Percentiles rank a stretch among this genome's conserved stretches.
These are phyloP conservation scores for Nomada ruficornis DNA, from an alignment of 2,888 invertebrate genomes.

Conservation along the genomic window DNA sequence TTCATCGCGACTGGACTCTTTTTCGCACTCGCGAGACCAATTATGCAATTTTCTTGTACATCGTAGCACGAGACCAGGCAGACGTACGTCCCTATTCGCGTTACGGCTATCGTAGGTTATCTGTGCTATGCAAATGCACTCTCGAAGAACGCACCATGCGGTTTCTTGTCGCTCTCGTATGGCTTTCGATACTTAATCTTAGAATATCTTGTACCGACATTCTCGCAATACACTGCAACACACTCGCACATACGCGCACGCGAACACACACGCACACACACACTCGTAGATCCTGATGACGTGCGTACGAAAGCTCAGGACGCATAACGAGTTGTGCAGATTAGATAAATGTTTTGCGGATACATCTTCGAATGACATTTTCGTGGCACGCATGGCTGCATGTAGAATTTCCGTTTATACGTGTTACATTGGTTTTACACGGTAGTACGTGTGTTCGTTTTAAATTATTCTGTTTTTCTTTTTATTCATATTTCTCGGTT, in stretches of 20 bases:
- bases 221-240: conserved; percentile 21
- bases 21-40: neutral
- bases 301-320: conserved; percentile 4
- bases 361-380: conserved; percentile 37
- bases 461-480: conserved; percentile 7
- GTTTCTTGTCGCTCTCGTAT: conserved; percentile 54
- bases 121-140: conserved; percentile 21
- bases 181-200: conserved; percentile 66
- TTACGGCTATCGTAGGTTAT: conserved; percentile 15
- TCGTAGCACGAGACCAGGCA: neutral
- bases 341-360: conserved; percentile 30
- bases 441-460: conserved; percentile 76
- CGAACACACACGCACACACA: neutral
- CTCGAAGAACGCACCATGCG: conserved; percentile 28
- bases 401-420: conserved; percentile 71
- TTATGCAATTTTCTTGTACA: neutral
- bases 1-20: neutral
- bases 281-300: conserved; percentile 19
- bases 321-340: conserved; percentile 17
- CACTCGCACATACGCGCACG: neutral
- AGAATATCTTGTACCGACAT: conserved; percentile 31
- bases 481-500: conserved; percentile 30
- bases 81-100: conserved; percentile 11
- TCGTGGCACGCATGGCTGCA: conserved; percentile 81
- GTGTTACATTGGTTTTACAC: conserved; percentile 68